A percentile compares a stretch with the other conserved stretches of the same genome.
Evolutionary conservation across 2,888 invertebrate species (phyloP).

Genomic region (Caenorhabditis sinica): DNA sequence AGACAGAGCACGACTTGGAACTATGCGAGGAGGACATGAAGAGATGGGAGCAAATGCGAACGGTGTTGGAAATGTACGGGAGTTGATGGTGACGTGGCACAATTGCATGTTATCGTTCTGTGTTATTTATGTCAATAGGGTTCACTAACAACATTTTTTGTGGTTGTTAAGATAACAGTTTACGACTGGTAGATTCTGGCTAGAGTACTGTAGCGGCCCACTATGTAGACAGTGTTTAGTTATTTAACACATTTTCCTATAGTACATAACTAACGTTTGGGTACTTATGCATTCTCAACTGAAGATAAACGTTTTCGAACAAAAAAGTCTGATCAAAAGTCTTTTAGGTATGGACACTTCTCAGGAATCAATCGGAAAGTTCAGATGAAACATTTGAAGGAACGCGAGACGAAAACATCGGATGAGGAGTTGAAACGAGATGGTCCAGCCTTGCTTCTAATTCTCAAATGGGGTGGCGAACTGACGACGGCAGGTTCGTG

Average conservation of each 20-base stretch:
- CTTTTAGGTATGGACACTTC: constrained; percentile 95
- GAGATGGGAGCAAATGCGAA: constrained; percentile 96
- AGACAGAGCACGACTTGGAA: constrained; percentile 75
- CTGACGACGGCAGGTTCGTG: constrained; percentile 98
- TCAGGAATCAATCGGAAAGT: constrained; percentile 99
- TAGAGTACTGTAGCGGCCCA: too few species aligned
- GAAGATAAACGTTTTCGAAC: too few species aligned
- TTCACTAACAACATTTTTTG: too few species aligned
- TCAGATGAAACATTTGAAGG: constrained; percentile 97
- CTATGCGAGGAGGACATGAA: constrained; percentile 88
- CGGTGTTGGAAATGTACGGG: constrained; percentile 96
- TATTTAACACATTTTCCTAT: too few species aligned
- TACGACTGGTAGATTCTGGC: too few species aligned
- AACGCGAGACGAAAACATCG: constrained; percentile 70
- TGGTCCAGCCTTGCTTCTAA: constrained; percentile 95
- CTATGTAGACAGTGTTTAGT: too few species aligned
- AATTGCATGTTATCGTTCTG: too few species aligned
- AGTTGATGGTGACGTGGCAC: neutral
- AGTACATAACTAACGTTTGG: too few species aligned
- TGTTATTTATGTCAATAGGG: too few species aligned
- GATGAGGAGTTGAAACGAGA: constrained; percentile 58
- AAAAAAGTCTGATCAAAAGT: too few species aligned
- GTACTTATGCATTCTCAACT: too few species aligned
- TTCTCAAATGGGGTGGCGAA: constrained; percentile 99
- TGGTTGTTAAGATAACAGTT: too few species aligned